Conservation (phyloP, 1,140 invertebrate genomes). For the Liolophura sinensis region DNA sequence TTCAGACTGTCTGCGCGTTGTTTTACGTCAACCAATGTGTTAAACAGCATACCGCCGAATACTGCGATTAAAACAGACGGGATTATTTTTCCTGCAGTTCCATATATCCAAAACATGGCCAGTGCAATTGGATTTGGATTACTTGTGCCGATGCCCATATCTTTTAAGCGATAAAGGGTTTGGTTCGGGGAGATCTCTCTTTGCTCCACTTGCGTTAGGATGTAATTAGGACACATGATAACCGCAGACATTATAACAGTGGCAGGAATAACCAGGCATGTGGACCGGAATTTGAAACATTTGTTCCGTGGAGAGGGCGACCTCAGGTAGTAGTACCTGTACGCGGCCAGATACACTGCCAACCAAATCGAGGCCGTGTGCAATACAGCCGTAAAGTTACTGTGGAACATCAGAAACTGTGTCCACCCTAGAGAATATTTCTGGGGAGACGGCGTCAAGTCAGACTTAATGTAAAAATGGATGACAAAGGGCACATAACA, state of each 20-base stretch:
- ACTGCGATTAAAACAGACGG: slow-evolving; percentile 60
- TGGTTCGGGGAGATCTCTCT: slow-evolving; percentile 14
- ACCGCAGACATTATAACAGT: slow-evolving; percentile 74
- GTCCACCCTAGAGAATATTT: slow-evolving; percentile 43
- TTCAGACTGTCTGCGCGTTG: slow-evolving; percentile 44
- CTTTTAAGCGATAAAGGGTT: slow-evolving; percentile 30
- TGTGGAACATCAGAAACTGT: slow-evolving; percentile 43
- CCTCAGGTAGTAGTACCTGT: slow-evolving; percentile 65
- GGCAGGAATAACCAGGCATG: slow-evolving; percentile 72
- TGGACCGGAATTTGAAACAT: slow-evolving; percentile 62
- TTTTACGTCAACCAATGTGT: slow-evolving; percentile 57
- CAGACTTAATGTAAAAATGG: slow-evolving; percentile 62
- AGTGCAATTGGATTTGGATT: slow-evolving; percentile 30
- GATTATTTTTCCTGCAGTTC: slow-evolving; percentile 53
- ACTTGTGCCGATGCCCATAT: slow-evolving; percentile 25
- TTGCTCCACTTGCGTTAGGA: slow-evolving; percentile 48
- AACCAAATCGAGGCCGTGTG: slow-evolving; percentile 94
- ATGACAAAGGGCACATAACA: slow-evolving; percentile 83
- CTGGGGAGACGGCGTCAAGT: slow-evolving; percentile 22
- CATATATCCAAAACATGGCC: slow-evolving; percentile 50
- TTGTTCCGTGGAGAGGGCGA: slow-evolving; percentile 71
- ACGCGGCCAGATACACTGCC: slow-evolving; percentile 79
- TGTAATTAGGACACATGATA: slow-evolving; percentile 77
- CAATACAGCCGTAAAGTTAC: slow-evolving; percentile 74
- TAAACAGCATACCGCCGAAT: slow-evolving; percentile 58